Evolutionary conservation across 2,888 invertebrate species (phyloP), one percentile per base, ranked within the genome.

Genomic region (Agrochola lota): DNA sequence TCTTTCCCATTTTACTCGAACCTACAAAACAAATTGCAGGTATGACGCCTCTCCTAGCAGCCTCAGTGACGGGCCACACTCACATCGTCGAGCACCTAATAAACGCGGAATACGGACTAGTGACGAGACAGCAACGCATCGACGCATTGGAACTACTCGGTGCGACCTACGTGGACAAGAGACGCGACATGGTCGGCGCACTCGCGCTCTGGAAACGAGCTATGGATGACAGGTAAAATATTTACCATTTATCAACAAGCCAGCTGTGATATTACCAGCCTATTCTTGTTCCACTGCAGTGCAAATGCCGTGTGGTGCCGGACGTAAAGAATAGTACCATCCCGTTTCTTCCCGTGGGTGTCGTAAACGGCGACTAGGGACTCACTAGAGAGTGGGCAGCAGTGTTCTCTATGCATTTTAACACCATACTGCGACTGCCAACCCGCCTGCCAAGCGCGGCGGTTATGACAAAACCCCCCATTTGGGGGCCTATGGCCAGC

Each of bases 161-260:
- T 8, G 99, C 99, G 5, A 99, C 99, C 0, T 99, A 98, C 94
- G 99, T 99, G n/a, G 99, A 99, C 95, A 99, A 99, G 94, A 98
- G 99, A 93, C 97, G 99, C 88, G 99, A 99, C 94, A 99, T 99
- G 98, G 98, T 99, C 78, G 98, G 98, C 60, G 99, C 99, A 1
- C 96, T 99, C 72, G 98, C 98, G 80, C 97, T 98, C 81, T 99
- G 99, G 99, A 98, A 98, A 92, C 97, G 98, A 89, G 99, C 99
- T 46, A 98, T 99, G 98, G 98, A 98, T 82, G 98, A 99, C 91
- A 98, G 99, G 98, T 98, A 91, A 88, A 0, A 67, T 20, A 23
- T 40, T 52, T 4, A 35, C 7, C n/a, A 20, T 46, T 30, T 55
- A n/a, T 49, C 23, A 49, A 49, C 0, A 12, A 15, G 35, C 30